Conservation (phyloP, 2,797 vertebrate genomes). For the Peromyscus eremicus region DNA sequence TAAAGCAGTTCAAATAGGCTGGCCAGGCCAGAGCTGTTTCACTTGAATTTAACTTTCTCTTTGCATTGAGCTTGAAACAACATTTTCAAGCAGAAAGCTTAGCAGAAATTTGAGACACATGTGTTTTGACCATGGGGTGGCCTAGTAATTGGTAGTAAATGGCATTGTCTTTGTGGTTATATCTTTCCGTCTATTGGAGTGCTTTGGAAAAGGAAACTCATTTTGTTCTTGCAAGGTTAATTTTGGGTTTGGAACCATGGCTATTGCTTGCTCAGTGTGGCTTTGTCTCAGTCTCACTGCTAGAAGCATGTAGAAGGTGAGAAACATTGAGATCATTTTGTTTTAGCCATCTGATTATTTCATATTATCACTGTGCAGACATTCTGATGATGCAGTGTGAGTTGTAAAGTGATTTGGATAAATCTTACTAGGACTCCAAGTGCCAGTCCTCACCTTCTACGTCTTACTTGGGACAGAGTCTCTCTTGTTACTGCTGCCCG, state of each 20-base stretch:
- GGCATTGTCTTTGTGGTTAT: neutral
- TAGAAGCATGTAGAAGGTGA: constrained; percentile 50
- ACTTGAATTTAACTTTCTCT: constrained; percentile 52
- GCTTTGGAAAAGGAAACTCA: constrained; percentile 4
- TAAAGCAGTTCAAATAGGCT: neutral
- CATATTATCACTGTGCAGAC: constrained; percentile 43
- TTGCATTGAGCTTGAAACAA: constrained; percentile 32
- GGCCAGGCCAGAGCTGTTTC: neutral
- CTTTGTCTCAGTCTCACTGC: constrained; percentile 62
- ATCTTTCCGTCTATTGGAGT: constrained; percentile 14
- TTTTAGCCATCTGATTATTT: constrained; percentile 44
- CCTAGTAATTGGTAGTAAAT: constrained; percentile 29
- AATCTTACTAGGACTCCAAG: neutral
- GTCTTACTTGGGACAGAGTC: neutral
- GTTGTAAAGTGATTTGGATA: constrained; percentile 34
- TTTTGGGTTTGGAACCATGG: constrained; percentile 46
- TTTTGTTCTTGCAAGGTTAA: constrained; percentile 34
- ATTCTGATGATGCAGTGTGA: constrained; percentile 46
- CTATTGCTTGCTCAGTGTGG: constrained; percentile 26
- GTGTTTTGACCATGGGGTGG: neutral
- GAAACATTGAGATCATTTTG: constrained; percentile 32
- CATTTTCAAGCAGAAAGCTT: constrained; percentile 14
- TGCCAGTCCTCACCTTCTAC: neutral
- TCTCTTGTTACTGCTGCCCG: neutral
- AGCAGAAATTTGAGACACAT: neutral